Evolutionary conservation across 2,797 vertebrate genomes (phyloP).

Genomic region (Pygocentrus nattereri): DNA sequence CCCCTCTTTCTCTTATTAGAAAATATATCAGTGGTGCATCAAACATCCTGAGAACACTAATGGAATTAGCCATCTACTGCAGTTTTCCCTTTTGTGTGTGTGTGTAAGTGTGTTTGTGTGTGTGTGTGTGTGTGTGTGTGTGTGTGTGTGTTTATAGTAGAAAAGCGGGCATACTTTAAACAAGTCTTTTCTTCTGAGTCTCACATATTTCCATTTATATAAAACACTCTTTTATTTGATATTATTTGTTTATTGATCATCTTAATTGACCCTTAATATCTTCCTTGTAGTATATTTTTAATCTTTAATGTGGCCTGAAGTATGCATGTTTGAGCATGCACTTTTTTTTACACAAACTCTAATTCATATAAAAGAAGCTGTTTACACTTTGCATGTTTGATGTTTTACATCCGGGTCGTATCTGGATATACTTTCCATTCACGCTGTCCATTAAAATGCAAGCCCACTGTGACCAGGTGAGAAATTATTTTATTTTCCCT

Average conservation of each 20-base stretch:
- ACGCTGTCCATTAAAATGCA: too few species aligned
- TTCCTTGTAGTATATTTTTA: slow-evolving; percentile 38
- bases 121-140: background rate
- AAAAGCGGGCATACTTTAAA: slow-evolving; percentile 27
- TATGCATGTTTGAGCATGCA: slow-evolving; percentile 49
- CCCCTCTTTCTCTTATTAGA: slow-evolving; percentile 62
- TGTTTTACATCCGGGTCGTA: too few species aligned
- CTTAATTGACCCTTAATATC: slow-evolving; percentile 14
- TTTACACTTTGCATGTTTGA: too few species aligned
- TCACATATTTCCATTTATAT: slow-evolving; percentile 16
- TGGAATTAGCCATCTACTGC: slow-evolving; percentile 59
- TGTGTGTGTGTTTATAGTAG: slow-evolving; percentile 34
- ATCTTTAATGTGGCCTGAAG: slow-evolving; percentile 41
- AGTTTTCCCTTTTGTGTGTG: slow-evolving; percentile 44
- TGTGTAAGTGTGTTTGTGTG: slow-evolving; percentile 41
- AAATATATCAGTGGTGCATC: slow-evolving; percentile 63
- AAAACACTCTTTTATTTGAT: slow-evolving; percentile 39
- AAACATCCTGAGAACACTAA: slow-evolving; percentile 60
- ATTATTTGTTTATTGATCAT: slow-evolving; percentile 25
- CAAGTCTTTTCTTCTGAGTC: background rate
- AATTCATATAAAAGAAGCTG: background rate
- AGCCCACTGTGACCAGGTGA: too few species aligned
- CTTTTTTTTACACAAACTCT: slow-evolving; percentile 48
- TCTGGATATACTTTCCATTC: too few species aligned
- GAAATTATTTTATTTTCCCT: too few species aligned